A percentile compares a stretch with the other conserved stretches of the same genome.
phyloP scores from a whole-genome alignment of 2,113 vertebrate genomes.

The Eubucco bourcierii region DNA sequence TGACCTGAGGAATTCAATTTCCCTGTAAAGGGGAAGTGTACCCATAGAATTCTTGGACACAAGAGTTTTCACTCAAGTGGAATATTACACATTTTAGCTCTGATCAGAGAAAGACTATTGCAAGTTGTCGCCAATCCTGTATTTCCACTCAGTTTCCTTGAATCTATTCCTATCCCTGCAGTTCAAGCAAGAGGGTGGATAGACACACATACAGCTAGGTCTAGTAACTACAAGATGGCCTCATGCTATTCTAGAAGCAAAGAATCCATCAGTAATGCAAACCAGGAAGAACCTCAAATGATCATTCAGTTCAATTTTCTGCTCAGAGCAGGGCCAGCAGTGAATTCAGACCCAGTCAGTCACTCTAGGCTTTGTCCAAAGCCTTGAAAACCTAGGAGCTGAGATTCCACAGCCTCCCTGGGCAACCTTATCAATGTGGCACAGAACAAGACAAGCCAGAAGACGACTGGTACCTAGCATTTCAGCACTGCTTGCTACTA shows the following conservation, averaged over 20 bases:
- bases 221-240: background rate
- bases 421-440: background rate
- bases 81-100: background rate
- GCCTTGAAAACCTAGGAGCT: background rate
- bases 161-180: background rate
- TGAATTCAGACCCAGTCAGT: background rate
- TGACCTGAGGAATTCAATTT: background rate
- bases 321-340: background rate
- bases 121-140: background rate
- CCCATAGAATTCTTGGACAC: background rate
- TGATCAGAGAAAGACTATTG: background rate
- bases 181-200: fast-evolving
- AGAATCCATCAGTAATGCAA: background rate
- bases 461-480: fast-evolving
- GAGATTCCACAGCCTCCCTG: background rate
- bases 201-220: fast-evolving
- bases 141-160: background rate
- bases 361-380: background rate
- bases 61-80: background rate
- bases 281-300: background rate
- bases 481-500: background rate
- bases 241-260: background rate
- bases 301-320: background rate
- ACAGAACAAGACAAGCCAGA: background rate
- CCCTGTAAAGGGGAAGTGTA: background rate